phyloP scores from a whole-genome alignment of 2,888 invertebrate species.

The Epistrophella euchroma region DNA sequence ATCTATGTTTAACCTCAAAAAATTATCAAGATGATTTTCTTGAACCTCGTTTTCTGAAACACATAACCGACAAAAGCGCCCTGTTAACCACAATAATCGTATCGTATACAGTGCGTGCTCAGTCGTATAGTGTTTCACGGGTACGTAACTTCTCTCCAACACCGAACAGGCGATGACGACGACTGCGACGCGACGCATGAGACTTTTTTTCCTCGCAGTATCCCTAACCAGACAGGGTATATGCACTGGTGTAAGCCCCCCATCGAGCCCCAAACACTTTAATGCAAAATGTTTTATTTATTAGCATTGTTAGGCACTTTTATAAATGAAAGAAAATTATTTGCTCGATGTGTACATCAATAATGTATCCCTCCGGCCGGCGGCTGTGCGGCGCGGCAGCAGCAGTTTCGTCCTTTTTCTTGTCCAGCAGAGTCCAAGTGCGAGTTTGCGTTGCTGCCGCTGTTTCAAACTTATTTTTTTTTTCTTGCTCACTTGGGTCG shows the following conservation, averaged over 20 bases:
- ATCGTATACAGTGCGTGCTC: conserved; percentile 63
- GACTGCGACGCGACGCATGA: conserved; percentile 35
- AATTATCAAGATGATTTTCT: conserved; percentile 23
- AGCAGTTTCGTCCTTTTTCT: conserved; percentile 72
- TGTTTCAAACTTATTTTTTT: conserved; percentile 12
- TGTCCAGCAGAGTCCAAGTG: conserved; percentile 22
- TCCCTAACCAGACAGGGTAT: conserved; percentile 11
- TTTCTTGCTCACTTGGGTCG: conserved; percentile 1
- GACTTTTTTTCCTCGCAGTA: conserved; percentile 26
- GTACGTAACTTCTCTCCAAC: conserved; percentile 33
- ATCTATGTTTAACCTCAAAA: not conserved
- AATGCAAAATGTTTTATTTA: conserved; percentile 79
- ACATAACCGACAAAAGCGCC: not conserved
- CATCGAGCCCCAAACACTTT: conserved; percentile 78
- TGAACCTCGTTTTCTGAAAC: not conserved
- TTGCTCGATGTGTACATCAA: conserved; percentile 78
- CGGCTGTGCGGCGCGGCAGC: not conserved
- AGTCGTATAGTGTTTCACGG: conserved; percentile 29
- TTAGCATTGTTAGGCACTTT: conserved; percentile 78
- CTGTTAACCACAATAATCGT: not conserved
- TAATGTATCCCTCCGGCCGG: conserved; percentile 74
- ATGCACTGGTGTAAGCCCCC: conserved; percentile 75
- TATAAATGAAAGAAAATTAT: conserved; percentile 78
- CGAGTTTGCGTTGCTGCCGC: conserved; percentile 37
- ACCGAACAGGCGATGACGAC: conserved; percentile 17